A percentile compares a stretch with the other conserved stretches of the same genome.
These are phyloP conservation scores for Drosophila paranaensis DNA, from an alignment of 2,888 invertebrate species.

Conservation along the genomic window DNA sequence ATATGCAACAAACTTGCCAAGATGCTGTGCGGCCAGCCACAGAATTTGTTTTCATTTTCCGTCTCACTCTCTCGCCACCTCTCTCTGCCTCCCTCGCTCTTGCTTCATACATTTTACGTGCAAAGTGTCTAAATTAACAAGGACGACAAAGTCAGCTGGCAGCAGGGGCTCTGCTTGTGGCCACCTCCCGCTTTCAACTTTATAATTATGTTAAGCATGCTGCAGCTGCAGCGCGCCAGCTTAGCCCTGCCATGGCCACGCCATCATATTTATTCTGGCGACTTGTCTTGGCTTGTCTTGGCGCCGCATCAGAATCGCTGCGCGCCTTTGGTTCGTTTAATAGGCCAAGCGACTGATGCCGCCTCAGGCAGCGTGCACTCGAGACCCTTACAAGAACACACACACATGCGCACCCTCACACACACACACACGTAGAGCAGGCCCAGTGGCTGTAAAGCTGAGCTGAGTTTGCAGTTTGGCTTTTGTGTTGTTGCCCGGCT, in stretches of 20 bases:
- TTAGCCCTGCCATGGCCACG: constrained; percentile 28
- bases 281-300: constrained; percentile 53
- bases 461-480: constrained; percentile 65
- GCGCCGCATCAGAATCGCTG: constrained; percentile 49
- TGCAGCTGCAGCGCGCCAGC: constrained; percentile 36
- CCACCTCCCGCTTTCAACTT: constrained; percentile 53
- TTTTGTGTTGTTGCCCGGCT: constrained; percentile 62
- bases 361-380: constrained; percentile 40
- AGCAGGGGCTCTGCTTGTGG: background rate
- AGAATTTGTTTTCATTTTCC: constrained; percentile 22
- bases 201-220: constrained; percentile 81
- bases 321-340: constrained; percentile 61
- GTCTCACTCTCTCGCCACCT: too few relatives aligned
- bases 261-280: constrained; percentile 39
- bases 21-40: constrained; percentile 19
- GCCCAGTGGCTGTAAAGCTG: constrained; percentile 25
- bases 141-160: constrained; percentile 73
- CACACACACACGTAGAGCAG: background rate
- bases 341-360: constrained; percentile 71
- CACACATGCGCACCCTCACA: constrained; percentile 4
- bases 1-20: constrained; percentile 39
- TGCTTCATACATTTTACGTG: constrained; percentile 76
- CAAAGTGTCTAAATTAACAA: constrained; percentile 80
- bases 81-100: constrained; percentile 2
- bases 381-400: constrained; percentile 14